Conservation (phyloP, 2,113 vertebrate genomes). For the Tiliqua scincoides region DNA sequence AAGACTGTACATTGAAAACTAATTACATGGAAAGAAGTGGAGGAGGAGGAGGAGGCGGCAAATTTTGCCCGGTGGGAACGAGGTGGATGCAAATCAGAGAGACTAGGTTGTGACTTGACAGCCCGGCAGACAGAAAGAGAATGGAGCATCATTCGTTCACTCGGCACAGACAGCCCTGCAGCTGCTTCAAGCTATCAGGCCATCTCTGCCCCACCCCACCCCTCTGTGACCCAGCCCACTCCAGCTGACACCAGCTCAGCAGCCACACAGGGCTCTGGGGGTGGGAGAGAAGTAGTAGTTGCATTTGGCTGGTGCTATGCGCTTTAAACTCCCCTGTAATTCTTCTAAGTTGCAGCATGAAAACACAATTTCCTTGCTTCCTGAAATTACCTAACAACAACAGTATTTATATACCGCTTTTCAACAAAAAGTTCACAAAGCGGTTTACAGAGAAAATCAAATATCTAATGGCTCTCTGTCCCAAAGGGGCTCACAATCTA, state of each 20-base stretch:
- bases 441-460: too few species aligned
- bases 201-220: constrained; percentile 46
- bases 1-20: neutral
- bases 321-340: neutral
- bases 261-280: neutral
- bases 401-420: too few species aligned
- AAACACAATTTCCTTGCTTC: constrained; percentile 43
- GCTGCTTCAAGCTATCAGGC: constrained; percentile 55
- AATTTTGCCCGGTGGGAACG: constrained; percentile 5
- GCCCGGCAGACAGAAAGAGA: constrained; percentile 20
- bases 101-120: constrained; percentile 12
- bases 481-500: too few species aligned
- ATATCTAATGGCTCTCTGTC: too few species aligned
- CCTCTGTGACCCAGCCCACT: constrained; percentile 12
- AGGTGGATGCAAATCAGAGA: constrained; percentile 22
- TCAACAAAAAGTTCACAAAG: too few species aligned
- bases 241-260: constrained; percentile 16
- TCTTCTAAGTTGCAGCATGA: constrained; percentile 41
- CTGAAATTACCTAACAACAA: neutral
- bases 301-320: neutral
- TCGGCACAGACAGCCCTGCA: constrained; percentile 35
- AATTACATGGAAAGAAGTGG: constrained; percentile 3
- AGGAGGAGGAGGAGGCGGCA: neutral
- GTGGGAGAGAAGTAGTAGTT: neutral
- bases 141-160: neutral